Conservation (phyloP, 2,113 vertebrate species). For the Parus major region DNA sequence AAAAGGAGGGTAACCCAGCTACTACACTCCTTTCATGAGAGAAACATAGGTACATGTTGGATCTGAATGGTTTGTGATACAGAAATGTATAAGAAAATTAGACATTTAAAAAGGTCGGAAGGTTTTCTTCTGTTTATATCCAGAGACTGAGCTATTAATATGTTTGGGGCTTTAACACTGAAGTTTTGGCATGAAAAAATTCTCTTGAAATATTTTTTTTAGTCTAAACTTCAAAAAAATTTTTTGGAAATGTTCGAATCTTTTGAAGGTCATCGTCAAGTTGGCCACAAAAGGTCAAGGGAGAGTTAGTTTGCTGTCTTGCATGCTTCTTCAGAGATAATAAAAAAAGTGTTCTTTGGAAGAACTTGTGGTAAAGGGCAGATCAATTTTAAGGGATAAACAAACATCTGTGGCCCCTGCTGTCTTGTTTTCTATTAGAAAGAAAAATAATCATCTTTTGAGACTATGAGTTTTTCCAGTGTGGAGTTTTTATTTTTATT, state of each 20-base stretch:
- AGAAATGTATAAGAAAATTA: not conserved
- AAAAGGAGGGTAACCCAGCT: not conserved
- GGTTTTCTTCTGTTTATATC: not conserved
- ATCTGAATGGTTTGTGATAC: not conserved
- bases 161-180: not conserved
- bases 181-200: not conserved
- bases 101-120: not conserved
- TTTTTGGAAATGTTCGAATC: not conserved
- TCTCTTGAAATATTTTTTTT: not conserved
- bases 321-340: conserved; percentile 36
- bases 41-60: not conserved
- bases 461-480: not conserved
- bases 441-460: conserved; percentile 24
- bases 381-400: conserved; percentile 66
- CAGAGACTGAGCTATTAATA: not conserved
- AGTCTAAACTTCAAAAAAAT: not conserved
- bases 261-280: conserved; percentile 10
- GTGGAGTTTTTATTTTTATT: conserved; percentile 18
- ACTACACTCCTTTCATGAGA: not conserved
- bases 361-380: conserved; percentile 40
- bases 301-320: not conserved
- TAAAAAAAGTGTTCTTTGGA: conserved; percentile 21
- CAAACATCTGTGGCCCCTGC: conserved; percentile 57
- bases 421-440: conserved; percentile 56
- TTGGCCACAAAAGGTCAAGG: not conserved